Evolutionary conservation across 2,113 vertebrate species (phyloP).

Genomic region (Dolichotis patagonum): DNA sequence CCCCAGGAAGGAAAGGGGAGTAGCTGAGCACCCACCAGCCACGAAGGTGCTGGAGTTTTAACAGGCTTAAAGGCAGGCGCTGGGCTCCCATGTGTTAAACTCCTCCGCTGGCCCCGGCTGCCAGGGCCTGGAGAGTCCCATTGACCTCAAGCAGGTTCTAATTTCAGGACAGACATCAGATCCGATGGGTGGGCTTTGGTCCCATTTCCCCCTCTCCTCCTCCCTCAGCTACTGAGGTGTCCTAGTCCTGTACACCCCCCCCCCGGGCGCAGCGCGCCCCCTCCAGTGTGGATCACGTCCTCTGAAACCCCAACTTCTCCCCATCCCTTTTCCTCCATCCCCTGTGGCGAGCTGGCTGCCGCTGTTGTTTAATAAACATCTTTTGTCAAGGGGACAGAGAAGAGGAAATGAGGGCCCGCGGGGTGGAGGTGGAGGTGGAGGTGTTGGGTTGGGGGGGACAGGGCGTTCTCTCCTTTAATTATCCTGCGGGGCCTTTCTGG

Average conservation of each 20-base stretch:
- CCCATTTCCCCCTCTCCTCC: neutral
- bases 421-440: slow-evolving; percentile 57
- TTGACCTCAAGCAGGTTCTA: slow-evolving; percentile 17
- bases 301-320: slow-evolving; percentile 22
- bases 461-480: slow-evolving; percentile 65
- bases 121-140: neutral
- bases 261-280: neutral
- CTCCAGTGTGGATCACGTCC: neutral
- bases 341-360: slow-evolving; percentile 48
- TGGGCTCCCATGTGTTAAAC: slow-evolving; percentile 91
- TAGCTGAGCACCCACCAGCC: neutral
- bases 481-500: slow-evolving; percentile 21
- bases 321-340: slow-evolving; percentile 29
- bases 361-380: slow-evolving; percentile 75
- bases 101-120: slow-evolving; percentile 89
- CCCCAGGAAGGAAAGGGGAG: neutral
- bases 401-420: slow-evolving; percentile 67
- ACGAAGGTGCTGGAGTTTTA: slow-evolving; percentile 81
- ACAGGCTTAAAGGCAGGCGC: slow-evolving; percentile 75
- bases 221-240: neutral
- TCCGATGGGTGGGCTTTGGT: neutral
- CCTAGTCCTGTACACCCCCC: neutral
- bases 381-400: slow-evolving; percentile 66
- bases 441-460: neutral
- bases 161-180: neutral